These are phyloP conservation scores for Scomber colias DNA, from an alignment of 2,113 vertebrate species.

Conservation along the genomic window DNA sequence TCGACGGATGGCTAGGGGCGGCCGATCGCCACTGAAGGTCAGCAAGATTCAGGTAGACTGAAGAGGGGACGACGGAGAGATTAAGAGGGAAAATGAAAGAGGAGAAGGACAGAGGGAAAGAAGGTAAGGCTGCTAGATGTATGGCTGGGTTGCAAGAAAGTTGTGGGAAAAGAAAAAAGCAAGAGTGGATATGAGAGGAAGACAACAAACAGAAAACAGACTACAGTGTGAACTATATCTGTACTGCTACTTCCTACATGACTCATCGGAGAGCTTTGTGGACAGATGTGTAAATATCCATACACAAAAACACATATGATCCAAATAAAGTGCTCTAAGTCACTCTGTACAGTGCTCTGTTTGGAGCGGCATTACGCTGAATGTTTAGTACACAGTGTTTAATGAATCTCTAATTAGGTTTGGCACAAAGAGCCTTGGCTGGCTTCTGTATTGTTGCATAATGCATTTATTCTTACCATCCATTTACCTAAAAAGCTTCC, in stretches of 20 bases:
- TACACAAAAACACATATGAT: neutral
- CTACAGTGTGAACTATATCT: neutral
- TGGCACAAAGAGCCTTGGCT: too few species aligned
- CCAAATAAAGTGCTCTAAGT: too few species aligned
- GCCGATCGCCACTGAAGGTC: constrained; percentile 65
- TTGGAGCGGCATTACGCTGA: too few species aligned
- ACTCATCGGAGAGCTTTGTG: neutral
- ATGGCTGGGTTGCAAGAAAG: too few species aligned
- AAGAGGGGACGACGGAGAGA: neutral
- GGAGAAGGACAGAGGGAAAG: neutral
- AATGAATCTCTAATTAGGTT: too few species aligned
- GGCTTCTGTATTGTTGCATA: neutral
- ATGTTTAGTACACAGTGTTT: too few species aligned
- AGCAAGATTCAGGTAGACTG: constrained; percentile 64
- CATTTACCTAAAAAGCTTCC: too few species aligned
- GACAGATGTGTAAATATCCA: too few species aligned
- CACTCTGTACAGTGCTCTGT: too few species aligned
- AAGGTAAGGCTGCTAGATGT: too few species aligned
- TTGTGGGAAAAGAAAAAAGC: neutral
- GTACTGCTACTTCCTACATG: neutral
- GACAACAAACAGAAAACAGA: neutral
- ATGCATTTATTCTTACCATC: too few species aligned
- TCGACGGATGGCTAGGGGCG: constrained; percentile 41
- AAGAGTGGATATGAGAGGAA: neutral
- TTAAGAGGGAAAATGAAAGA: neutral